Percentiles rank a stretch among this genome's conserved stretches.
Conservation (phyloP, 2,797 vertebrate species). For the Bryconaethiops microstoma region DNA sequence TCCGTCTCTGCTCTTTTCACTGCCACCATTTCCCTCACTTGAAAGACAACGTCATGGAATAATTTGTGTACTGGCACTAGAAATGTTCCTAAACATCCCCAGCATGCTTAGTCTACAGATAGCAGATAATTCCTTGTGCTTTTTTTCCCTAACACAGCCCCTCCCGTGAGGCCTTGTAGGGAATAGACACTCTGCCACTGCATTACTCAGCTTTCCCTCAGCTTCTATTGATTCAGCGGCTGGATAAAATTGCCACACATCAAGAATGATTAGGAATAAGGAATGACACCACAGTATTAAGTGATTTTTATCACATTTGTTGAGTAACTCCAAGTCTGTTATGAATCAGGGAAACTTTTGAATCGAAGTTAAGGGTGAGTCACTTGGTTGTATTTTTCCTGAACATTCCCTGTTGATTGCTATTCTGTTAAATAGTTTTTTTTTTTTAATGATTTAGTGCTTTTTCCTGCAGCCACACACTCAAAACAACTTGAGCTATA, state of each 20-base stretch:
- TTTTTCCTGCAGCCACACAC: conserved; percentile 7
- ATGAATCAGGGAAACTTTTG: not conserved
- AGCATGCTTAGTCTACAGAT: conserved; percentile 73
- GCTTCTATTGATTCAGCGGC: conserved; percentile 17
- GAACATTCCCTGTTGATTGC: not conserved
- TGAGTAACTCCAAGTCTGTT: not conserved
- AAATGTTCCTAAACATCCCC: conserved; percentile 67
- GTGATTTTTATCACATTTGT: not conserved
- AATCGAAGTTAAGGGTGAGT: not conserved
- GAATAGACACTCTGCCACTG: conserved; percentile 10
- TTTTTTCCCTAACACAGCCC: conserved; percentile 42
- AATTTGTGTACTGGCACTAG: conserved; percentile 62
- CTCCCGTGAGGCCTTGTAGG: conserved; percentile 34
- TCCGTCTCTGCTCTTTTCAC: conserved; percentile 69
- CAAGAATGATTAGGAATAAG: not conserved
- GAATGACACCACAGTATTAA: not conserved
- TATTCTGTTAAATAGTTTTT: not conserved
- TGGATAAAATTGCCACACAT: not conserved
- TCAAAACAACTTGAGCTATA: conserved; percentile 14
- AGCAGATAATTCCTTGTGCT: conserved; percentile 58
- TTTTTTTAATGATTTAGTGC: not conserved
- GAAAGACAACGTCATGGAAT: conserved; percentile 73
- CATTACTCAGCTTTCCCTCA: conserved; percentile 14
- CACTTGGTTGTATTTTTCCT: not conserved
- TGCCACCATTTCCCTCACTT: conserved; percentile 78